phyloP scores from a whole-genome alignment of 2,113 vertebrate genomes.

The Notarius quadriscutis region DNA sequence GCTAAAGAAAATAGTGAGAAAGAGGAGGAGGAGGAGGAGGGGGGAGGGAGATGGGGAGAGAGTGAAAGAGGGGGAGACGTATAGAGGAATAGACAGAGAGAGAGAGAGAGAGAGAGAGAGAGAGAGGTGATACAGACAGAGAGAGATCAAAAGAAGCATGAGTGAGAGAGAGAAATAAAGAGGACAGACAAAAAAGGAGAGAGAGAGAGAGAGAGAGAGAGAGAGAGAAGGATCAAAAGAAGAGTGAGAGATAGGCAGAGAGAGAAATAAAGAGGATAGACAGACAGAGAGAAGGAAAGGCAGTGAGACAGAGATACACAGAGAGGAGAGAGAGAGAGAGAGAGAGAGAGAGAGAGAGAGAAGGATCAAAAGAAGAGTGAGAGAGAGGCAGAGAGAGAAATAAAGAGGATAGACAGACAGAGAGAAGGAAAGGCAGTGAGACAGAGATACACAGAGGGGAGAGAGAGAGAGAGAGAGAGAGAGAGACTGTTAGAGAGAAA shows the following conservation, averaged over 20 bases:
- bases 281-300: not conserved
- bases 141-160: constrained; percentile 9
- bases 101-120: not conserved
- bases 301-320: not conserved
- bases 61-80: not conserved
- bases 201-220: not conserved
- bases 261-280: not conserved
- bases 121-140: not conserved
- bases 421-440: not conserved
- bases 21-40: not conserved
- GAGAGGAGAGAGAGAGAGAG: not conserved
- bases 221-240: not conserved
- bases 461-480: not conserved
- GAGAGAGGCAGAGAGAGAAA: not conserved
- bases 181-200: not conserved
- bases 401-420: not conserved
- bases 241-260: not conserved
- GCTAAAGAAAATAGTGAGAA: constrained; percentile 32
- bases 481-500: too few relatives aligned
- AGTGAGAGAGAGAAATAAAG: not conserved
- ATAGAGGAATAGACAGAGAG: not conserved
- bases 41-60: not conserved
- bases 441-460: not conserved
- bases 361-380: not conserved
- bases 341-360: not conserved